Evolutionary conservation across 2,888 invertebrate genomes (phyloP).

Genomic region (Sesia apiformis): DNA sequence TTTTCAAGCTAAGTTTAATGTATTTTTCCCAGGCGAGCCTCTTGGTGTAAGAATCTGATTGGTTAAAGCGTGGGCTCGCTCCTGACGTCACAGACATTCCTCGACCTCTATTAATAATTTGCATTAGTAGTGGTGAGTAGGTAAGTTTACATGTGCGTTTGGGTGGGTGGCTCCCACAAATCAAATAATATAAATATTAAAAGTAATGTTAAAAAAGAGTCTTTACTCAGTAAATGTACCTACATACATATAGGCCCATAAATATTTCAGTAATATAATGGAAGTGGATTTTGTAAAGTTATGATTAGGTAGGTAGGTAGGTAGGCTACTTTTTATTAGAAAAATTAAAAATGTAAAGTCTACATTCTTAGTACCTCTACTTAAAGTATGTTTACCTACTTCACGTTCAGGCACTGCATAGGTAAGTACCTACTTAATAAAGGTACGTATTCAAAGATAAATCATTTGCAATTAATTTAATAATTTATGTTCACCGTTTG

Average conservation of each 20-base stretch:
- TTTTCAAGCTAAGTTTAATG: conserved; percentile 15
- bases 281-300: no score
- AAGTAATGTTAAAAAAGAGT: no score
- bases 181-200: no score
- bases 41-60: conserved; percentile 69
- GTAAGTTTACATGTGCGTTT: background rate
- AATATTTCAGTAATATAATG: no score
- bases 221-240: no score
- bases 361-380: background rate
- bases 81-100: conserved; percentile 67
- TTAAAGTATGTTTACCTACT: background rate
- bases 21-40: conserved; percentile 74
- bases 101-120: conserved; percentile 48
- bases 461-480: conserved; percentile 1
- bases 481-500: background rate
- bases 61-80: conserved; percentile 68
- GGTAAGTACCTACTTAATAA: background rate
- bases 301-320: no score
- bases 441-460: background rate
- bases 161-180: background rate
- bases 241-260: no score
- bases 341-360: no score
- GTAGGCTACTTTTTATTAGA: no score
- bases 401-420: background rate
- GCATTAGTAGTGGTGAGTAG: conserved; percentile 25